phyloP scores from a whole-genome alignment of 2,113 vertebrate genomes.

The Dipodomys spectabilis region DNA sequence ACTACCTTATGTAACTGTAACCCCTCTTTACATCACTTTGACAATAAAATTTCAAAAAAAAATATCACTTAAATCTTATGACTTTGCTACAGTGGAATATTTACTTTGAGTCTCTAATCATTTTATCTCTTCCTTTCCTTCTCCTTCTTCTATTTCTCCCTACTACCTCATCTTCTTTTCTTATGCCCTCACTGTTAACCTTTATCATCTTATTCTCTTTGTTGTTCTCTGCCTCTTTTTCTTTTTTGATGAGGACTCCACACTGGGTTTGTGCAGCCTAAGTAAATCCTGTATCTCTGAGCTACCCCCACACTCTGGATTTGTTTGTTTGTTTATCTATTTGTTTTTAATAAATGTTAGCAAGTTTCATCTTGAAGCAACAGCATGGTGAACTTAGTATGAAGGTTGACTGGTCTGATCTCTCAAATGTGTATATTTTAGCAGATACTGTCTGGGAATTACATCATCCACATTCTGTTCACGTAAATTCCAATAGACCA shows the following conservation, averaged over 20 bases:
- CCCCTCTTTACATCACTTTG: too few species aligned
- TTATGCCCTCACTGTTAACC: not conserved
- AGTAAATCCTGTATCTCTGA: too few species aligned
- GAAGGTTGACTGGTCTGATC: not conserved
- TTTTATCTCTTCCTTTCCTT: not conserved
- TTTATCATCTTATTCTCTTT: not conserved
- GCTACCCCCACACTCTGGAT: too few species aligned
- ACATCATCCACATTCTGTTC: too few species aligned
- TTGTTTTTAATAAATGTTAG: not conserved
- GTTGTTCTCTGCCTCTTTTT: not conserved
- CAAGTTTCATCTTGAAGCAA: not conserved
- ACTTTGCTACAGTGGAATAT: not conserved
- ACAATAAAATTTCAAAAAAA: too few species aligned
- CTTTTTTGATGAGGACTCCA: too few species aligned
- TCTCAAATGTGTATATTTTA: not conserved
- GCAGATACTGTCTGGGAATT: not conserved
- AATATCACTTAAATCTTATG: not conserved
- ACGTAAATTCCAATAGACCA: too few species aligned
- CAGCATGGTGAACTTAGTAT: not conserved
- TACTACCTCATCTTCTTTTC: not conserved
- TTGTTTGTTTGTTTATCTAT: too few species aligned
- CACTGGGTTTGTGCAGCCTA: too few species aligned
- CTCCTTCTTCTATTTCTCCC: not conserved
- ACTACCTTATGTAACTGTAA: too few species aligned
- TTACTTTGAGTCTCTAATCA: not conserved